Conservation (phyloP, 2,888 invertebrate species). For the Campoletis raptor region DNA sequence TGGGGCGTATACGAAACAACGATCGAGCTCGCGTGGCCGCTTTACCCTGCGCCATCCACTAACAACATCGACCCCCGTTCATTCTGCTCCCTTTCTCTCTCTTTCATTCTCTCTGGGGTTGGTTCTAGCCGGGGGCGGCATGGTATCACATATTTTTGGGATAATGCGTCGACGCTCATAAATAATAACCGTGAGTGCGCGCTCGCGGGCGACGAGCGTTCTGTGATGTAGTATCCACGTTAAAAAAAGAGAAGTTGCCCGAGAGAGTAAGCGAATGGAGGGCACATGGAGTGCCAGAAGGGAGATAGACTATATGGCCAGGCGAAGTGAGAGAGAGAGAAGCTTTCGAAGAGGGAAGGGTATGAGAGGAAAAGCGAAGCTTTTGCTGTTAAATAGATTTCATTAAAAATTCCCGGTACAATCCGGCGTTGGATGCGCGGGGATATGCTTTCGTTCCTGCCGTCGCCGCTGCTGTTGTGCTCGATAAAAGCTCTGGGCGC, state of each 20-base stretch:
- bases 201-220: conserved; percentile 72
- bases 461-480: conserved; percentile 47
- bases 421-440: conserved; percentile 49
- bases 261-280: conserved; percentile 33
- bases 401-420: conserved; percentile 75
- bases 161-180: conserved; percentile 80
- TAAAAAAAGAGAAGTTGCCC: conserved; percentile 38
- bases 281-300: conserved; percentile 12
- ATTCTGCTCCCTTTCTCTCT: conserved; percentile 28
- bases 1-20: conserved; percentile 73
- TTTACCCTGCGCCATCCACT: conserved; percentile 40
- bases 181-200: conserved; percentile 77
- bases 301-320: conserved; percentile 1
- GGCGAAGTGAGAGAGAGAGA: not conserved
- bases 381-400: conserved; percentile 76
- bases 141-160: conserved; percentile 80
- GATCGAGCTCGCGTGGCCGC: conserved; percentile 53
- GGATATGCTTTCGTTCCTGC: conserved; percentile 28
- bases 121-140: conserved; percentile 12
- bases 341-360: not conserved
- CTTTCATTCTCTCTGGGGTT: not conserved
- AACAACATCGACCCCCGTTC: conserved; percentile 34
- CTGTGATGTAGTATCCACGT: conserved; percentile 30
- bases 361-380: conserved; percentile 38
- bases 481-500: conserved; percentile 63